Base-by-base conservation (phyloP, 2,113 vertebrate species). In the Ptychochromis oligacanthus region DNA sequence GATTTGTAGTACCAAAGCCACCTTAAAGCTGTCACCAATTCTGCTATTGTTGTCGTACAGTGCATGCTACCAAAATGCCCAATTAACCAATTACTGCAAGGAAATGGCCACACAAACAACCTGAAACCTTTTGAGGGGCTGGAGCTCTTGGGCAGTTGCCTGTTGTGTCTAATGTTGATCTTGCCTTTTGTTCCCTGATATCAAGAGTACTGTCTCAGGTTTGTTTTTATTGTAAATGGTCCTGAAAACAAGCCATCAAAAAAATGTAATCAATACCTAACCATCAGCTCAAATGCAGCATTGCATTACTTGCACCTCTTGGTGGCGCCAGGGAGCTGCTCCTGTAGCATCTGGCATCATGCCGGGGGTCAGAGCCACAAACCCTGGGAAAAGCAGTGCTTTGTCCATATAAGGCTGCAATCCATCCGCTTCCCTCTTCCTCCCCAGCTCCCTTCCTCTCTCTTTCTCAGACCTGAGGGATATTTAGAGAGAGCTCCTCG, bases 341-440 rank as follows among this genome's bases (percentile, higher is more conserved):
- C 57, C 56, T 57, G 80, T 4, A 58, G 28, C 55, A 15, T 79
- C 90, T 96, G 95, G 95, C 94, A 81, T 57, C 70, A 13, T 81
- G 93, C 94, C 93, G 77, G 87, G 64, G 91, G 89, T 94, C 92
- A 89, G 93, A 93, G 82, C 89, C 93, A 91, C 95, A 94, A 95
- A 95, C 93, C 95, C 92, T 96, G 96, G 95, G 95, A 96, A 96
- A 96, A 95, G 91, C 93, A 92, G 84, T 80, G 94, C 95, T 95
- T 93, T 96, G 90, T 91, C 96, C 95, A 95, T 96, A 96, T 96
- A 96, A 95, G 96, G 95, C 87, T 94, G 91, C 93, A 94, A 95
- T 95, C 95, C 95, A 94, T 96, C 95, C 94, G 93, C 94, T 95
- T 93, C 92, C 93, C 93, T 95, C 92, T 95, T 94, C 94, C 94